Evolutionary conservation across 2,113 vertebrate species (phyloP), one percentile per base, ranked within the genome.

Genomic region (Bagarius yarrelli): DNA sequence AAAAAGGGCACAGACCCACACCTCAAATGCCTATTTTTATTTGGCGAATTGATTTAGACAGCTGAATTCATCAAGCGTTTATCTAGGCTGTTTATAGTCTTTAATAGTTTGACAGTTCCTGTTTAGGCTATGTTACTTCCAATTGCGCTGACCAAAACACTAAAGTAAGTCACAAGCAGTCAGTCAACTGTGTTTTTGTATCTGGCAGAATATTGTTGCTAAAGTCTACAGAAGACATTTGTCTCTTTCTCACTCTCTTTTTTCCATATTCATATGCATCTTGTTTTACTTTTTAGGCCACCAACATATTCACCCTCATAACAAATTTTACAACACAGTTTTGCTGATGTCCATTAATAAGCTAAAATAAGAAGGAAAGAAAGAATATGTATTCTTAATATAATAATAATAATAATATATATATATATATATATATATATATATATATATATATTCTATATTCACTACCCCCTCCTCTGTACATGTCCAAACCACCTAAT

Each of bases 101-200:
- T 90, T 91, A 92, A 92, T 92, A 90, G 89, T 92, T 87, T 93
- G 91, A 93, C 89, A 87, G 88, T 88, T 91, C 85, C 87, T 91
- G 87, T 91, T 93, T 90, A 91, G 90, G 89, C 88, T 74, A 81
- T 91, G 90, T 92, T 91, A 91, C 91, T 91, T 91, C 84, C 88
- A 90, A 92, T 92, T 89, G 87, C 76, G 78, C 81, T 80, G 83
- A 76, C 84, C 76, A 83, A 81, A 84, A 77, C 86, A 86, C 82
- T 86, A 90, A 74, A 36, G 34, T 60, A 8, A 53, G 32, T 64
- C 86, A 80, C 72, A 82, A 84, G 87, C 81, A 83, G 84, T 85
- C 86, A 89, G 87, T 73, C 66, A 78, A 83, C 74, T 60, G 55
- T 81, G 75, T n/a, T 87, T 88, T 85, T 81, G 79, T 81, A 79